Percentiles rank a stretch among this genome's conserved stretches.
phyloP scores from a whole-genome alignment of 2,797 vertebrate species.

The Miichthys miiuy region DNA sequence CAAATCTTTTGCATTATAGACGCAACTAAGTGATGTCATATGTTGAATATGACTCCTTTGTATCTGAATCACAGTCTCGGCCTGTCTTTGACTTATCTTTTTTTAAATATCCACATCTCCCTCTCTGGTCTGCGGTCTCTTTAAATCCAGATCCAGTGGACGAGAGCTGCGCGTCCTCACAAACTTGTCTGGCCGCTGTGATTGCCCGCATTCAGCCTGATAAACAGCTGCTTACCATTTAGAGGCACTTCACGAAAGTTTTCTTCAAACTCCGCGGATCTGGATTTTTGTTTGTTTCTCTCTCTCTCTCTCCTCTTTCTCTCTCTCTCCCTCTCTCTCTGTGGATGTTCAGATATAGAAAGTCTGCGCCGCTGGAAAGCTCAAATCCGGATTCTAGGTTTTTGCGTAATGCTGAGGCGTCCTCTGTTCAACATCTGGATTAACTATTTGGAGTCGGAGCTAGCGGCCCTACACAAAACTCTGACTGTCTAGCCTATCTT shows the following conservation, averaged over 20 bases:
- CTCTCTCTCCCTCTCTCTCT: neutral
- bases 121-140: constrained; percentile 80
- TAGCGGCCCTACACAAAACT: constrained; percentile 56
- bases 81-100: constrained; percentile 41
- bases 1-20: neutral
- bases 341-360: constrained; percentile 56
- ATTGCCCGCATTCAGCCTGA: constrained; percentile 70
- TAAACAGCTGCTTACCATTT: constrained; percentile 81
- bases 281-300: neutral
- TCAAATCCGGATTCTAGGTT: constrained; percentile 58
- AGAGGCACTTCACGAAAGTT: constrained; percentile 58
- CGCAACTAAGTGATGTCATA: neutral
- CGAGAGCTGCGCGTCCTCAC: constrained; percentile 70
- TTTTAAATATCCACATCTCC: constrained; percentile 42
- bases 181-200: constrained; percentile 63
- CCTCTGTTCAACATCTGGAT: constrained; percentile 82
- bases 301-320: neutral
- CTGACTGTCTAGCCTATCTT: constrained; percentile 46
- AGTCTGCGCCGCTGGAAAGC: constrained; percentile 61
- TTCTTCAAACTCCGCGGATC: constrained; percentile 32
- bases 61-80: constrained; percentile 7
- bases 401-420: constrained; percentile 73
- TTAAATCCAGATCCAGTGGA: constrained; percentile 79
- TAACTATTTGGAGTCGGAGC: constrained; percentile 80
- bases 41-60: neutral